Evolutionary conservation across 2,797 vertebrate species (phyloP).

Genomic region (Sebastes umbrosus): DNA sequence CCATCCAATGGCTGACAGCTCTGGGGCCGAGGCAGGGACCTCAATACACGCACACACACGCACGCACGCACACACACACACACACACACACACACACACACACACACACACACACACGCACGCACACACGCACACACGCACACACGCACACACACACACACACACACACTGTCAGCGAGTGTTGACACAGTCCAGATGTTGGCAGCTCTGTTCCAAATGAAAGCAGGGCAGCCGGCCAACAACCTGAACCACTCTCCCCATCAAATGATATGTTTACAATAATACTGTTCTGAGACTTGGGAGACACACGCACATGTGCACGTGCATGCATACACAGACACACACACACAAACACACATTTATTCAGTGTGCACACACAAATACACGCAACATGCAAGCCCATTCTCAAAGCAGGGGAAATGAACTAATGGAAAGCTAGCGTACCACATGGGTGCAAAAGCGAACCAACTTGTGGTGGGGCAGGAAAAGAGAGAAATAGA

Average conservation of each 20-base stretch:
- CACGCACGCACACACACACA: conserved; percentile 15
- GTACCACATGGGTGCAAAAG: conserved; percentile 46
- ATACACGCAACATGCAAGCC: conserved; percentile 16
- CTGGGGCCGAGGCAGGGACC: conserved; percentile 65
- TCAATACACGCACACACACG: conserved; percentile 36
- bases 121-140: conserved; percentile 21
- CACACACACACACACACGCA: conserved; percentile 12
- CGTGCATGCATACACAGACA: conserved; percentile 5
- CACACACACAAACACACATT: background rate
- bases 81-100: conserved; percentile 40
- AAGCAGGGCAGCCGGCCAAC: conserved; percentile 83
- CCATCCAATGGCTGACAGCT: conserved; percentile 79
- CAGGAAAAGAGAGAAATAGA: background rate
- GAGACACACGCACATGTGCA: conserved; percentile 64
- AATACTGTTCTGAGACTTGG: conserved; percentile 79
- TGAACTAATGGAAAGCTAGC: conserved; percentile 70
- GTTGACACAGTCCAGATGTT: conserved; percentile 88
- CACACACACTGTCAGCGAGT: conserved; percentile 72
- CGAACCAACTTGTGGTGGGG: conserved; percentile 32
- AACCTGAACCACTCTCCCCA: conserved; percentile 84
- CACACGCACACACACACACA: conserved; percentile 38
- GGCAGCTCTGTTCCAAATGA: conserved; percentile 84
- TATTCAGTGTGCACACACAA: background rate
- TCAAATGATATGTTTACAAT: conserved; percentile 89
- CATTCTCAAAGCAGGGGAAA: conserved; percentile 55